Evolutionary conservation across 2,797 vertebrate species (phyloP).

Genomic region (Balearica regulorum): DNA sequence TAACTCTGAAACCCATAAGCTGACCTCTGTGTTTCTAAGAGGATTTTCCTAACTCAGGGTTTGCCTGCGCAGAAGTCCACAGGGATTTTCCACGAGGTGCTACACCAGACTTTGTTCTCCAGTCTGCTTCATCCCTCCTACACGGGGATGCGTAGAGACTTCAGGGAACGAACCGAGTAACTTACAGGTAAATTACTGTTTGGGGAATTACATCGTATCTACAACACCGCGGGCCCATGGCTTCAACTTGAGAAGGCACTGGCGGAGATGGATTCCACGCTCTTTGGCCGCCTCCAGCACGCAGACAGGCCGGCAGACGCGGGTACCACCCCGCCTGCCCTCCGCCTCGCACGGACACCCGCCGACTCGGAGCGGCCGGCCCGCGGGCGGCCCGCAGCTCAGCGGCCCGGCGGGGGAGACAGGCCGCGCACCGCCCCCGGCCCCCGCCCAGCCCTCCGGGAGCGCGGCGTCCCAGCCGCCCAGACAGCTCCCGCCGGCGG

Average conservation of each 20-base stretch:
- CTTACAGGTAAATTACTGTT: rapidly evolving
- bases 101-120: not conserved
- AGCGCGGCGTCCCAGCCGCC: not conserved
- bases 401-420: no score
- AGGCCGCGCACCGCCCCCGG: not conserved
- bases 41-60: not conserved
- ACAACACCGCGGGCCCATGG: rapidly evolving
- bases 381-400: not conserved
- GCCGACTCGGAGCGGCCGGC: not conserved
- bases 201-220: rapidly evolving
- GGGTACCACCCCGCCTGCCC: not conserved
- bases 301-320: no score
- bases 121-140: not conserved
- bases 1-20: not conserved
- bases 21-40: not conserved
- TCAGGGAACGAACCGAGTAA: rapidly evolving
- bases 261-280: rapidly evolving
- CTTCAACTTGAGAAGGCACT: rapidly evolving
- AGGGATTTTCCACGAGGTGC: not conserved
- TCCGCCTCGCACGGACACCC: no score
- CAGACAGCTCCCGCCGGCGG: not conserved
- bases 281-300: rapidly evolving
- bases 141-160: rapidly evolving
- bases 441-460: not conserved
- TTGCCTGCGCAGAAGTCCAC: not conserved